These are phyloP conservation scores for Benitochromis conjunctus DNA, from an alignment of 2,113 vertebrate genomes.

Conservation along the genomic window DNA sequence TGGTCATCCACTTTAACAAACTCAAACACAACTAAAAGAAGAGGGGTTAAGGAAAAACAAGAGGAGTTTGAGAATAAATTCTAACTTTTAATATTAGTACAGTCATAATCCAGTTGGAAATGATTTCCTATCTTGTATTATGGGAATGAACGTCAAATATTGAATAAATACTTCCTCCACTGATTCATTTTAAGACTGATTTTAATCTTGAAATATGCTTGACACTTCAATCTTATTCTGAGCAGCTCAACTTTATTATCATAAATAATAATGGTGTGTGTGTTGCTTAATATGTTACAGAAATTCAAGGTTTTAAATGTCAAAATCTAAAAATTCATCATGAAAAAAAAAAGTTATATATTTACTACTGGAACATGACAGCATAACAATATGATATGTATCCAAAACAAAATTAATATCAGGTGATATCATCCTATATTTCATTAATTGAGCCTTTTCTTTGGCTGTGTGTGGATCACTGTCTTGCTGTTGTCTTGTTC, in stretches of 20 bases:
- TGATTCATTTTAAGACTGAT: background rate
- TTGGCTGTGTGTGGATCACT: background rate
- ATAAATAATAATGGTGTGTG: too few relatives aligned
- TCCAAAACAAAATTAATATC: background rate
- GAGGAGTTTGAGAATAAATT: background rate
- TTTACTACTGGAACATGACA: background rate
- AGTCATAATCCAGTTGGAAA: background rate
- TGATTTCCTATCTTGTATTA: background rate
- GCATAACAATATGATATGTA: background rate
- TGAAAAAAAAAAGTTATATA: too few relatives aligned
- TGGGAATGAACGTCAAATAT: background rate
- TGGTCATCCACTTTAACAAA: background rate
- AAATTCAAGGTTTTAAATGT: too few relatives aligned
- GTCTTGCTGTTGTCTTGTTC: too few relatives aligned
- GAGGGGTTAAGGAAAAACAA: background rate
- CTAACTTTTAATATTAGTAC: background rate
- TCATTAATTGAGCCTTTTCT: background rate
- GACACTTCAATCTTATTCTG: too few relatives aligned
- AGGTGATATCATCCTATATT: background rate
- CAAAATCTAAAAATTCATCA: too few relatives aligned
- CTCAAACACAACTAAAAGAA: background rate
- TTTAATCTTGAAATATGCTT: background rate
- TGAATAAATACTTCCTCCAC: background rate
- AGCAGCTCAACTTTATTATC: too few relatives aligned
- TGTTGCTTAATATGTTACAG: too few relatives aligned